Conservation (phyloP, 2,797 vertebrate genomes). For the Scomberomorus guttatus region DNA sequence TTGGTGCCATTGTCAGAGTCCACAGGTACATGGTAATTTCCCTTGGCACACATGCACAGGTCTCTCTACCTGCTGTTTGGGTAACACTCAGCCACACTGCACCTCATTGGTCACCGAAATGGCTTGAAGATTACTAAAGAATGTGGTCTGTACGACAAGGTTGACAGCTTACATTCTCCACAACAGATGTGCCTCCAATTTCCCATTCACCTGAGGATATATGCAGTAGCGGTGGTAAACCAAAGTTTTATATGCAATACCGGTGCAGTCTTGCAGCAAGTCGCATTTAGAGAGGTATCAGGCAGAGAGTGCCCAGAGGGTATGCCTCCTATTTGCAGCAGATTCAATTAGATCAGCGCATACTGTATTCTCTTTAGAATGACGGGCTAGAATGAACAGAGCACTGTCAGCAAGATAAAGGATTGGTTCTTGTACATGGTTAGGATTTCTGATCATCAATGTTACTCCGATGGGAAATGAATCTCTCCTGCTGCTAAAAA, state of each 20-base stretch:
- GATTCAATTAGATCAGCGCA: slow-evolving; percentile 68
- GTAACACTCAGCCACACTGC: slow-evolving; percentile 35
- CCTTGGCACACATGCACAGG: slow-evolving; percentile 47
- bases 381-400: slow-evolving; percentile 10
- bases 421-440: slow-evolving; percentile 39
- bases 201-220: slow-evolving; percentile 61
- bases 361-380: slow-evolving; percentile 55
- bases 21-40: slow-evolving; percentile 59
- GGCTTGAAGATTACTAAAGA: slow-evolving; percentile 61
- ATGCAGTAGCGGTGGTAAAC: slow-evolving; percentile 57
- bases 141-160: slow-evolving; percentile 47
- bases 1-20: slow-evolving; percentile 23
- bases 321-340: slow-evolving; percentile 58
- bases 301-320: slow-evolving; percentile 44
- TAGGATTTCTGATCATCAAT: slow-evolving; percentile 52
- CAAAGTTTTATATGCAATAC: slow-evolving; percentile 72
- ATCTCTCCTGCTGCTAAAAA: slow-evolving; percentile 11
- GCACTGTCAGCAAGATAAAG: slow-evolving; percentile 33
- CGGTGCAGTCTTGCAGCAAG: slow-evolving; percentile 53
- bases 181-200: slow-evolving; percentile 44
- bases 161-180: slow-evolving; percentile 61
- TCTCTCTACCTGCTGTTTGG: slow-evolving; percentile 24
- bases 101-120: slow-evolving; percentile 38
- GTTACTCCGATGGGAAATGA: slow-evolving; percentile 12
- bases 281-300: slow-evolving; percentile 64